phyloP scores from a whole-genome alignment of 1,140 invertebrate genomes.

The Brachionus koreanus region DNA sequence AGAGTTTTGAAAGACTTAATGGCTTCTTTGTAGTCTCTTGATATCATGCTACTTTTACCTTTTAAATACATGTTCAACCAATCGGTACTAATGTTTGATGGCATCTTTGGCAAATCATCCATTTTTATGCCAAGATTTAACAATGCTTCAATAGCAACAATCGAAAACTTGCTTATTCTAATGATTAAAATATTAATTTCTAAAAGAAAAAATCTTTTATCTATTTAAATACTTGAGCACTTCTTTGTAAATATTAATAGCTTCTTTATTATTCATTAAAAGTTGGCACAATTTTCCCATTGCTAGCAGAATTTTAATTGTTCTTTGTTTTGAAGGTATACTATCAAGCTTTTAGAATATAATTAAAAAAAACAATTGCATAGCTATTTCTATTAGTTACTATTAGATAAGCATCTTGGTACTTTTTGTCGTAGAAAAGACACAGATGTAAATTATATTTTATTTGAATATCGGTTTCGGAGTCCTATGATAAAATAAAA shows the following conservation, averaged over 20 bases:
- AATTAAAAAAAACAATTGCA: neutral
- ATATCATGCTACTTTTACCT: slow-evolving; percentile 17
- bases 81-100: slow-evolving; percentile 11
- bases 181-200: neutral
- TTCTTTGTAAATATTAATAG: slow-evolving; percentile 29
- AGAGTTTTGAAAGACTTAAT: slow-evolving; percentile 29
- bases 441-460: slow-evolving; percentile 34
- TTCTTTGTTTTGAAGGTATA: slow-evolving; percentile 40
- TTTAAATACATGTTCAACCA: slow-evolving; percentile 32
- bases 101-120: slow-evolving; percentile 20
- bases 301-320: neutral
- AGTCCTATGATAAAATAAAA: neutral
- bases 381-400: neutral
- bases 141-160: slow-evolving; percentile 29
- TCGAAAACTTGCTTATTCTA: slow-evolving; percentile 30
- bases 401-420: slow-evolving; percentile 20
- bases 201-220: neutral
- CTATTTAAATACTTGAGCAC: slow-evolving; percentile 13
- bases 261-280: slow-evolving; percentile 36
- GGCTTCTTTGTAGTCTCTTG: slow-evolving; percentile 33
- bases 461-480: slow-evolving; percentile 32
- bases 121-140: slow-evolving; percentile 27
- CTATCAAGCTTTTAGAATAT: slow-evolving; percentile 9
- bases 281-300: slow-evolving; percentile 33
- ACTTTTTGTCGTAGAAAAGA: slow-evolving; percentile 33